Base-by-base conservation (phyloP, 2,888 invertebrate species). In the Amblyjoppa proteus region DNA sequence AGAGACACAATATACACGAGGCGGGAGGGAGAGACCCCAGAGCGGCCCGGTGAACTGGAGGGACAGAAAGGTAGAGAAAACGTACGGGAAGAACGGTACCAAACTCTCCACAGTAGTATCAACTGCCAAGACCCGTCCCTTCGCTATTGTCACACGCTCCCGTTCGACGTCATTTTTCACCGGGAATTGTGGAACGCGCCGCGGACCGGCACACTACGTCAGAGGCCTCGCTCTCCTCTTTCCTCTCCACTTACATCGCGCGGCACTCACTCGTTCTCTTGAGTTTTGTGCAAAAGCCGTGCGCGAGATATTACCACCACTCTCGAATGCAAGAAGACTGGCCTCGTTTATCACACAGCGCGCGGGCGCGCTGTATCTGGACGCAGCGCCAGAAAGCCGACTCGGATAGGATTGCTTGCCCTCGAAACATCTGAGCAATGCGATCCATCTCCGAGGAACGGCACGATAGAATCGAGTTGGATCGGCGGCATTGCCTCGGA, bases 91-190 rank as follows among this genome's bases (percentile, higher is more conserved):
- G 64, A 79, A 73, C 66, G 58, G 77, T 68, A 77, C 80, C 64
- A 58, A 76, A 77, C 77, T 81, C 71, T 76, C 74, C 66, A 31
- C 84, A 41, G 77, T 69, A 82, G 71, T 81, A 77, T 78, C 80
- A 80, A 85, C 85, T 83, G 83, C 83, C 85, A 85, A 77, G 85
- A 83, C 80, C 83, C 80, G 53, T 28, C 64, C 49, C 84, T 78
- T 38, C 68, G 78, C 86, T 83, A 88, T 87, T 88, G 88, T 88
- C 88, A 85, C 84, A 87, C 76, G 80, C 73, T 87, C 73, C 85
- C 87, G 86, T 87, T 88, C 84, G 76, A 85, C 86, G 81, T 88
- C 88, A 88, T 88, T 88, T 88, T 84, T 88, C 88, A 88, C 70
- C 58, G 73, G 71, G 85, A 77, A 83, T 84, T 86, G 83, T 68